A percentile compares a stretch with the other conserved stretches of the same genome.
phyloP scores from a whole-genome alignment of 2,797 vertebrate genomes.

The Lepilemur septentrionalis region DNA sequence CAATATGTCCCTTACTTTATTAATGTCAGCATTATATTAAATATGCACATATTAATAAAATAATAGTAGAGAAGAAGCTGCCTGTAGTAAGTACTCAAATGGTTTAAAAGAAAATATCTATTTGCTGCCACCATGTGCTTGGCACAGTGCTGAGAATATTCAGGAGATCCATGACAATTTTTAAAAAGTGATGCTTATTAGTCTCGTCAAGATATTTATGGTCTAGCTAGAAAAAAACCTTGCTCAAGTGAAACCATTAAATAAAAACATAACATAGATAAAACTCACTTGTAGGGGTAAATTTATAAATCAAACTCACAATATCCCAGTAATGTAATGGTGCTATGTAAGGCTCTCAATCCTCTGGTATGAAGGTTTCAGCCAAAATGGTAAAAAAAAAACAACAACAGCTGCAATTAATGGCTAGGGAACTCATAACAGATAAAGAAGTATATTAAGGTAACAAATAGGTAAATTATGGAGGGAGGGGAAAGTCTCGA shows the following conservation, averaged over 20 bases:
- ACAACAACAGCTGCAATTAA: not conserved
- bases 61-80: not conserved
- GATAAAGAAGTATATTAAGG: not conserved
- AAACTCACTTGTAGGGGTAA: not conserved
- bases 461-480: not conserved
- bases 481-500: not conserved
- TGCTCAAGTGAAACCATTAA: not conserved
- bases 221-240: not conserved
- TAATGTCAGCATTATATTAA: not conserved
- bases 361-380: not conserved
- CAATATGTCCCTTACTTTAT: not conserved
- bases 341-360: not conserved
- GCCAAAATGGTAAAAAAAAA: not conserved
- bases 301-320: not conserved
- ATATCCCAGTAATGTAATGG: not conserved
- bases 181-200: not conserved
- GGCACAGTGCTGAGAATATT: not conserved
- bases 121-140: not conserved
- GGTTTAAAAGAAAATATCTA: not conserved
- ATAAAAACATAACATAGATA: not conserved
- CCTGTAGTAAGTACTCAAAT: not conserved
- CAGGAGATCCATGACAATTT: not conserved
- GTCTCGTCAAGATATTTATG: not conserved
- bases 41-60: not conserved
- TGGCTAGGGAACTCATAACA: not conserved